phyloP scores from a whole-genome alignment of 2,888 invertebrate genomes.

The Hybos culiciformis region DNA sequence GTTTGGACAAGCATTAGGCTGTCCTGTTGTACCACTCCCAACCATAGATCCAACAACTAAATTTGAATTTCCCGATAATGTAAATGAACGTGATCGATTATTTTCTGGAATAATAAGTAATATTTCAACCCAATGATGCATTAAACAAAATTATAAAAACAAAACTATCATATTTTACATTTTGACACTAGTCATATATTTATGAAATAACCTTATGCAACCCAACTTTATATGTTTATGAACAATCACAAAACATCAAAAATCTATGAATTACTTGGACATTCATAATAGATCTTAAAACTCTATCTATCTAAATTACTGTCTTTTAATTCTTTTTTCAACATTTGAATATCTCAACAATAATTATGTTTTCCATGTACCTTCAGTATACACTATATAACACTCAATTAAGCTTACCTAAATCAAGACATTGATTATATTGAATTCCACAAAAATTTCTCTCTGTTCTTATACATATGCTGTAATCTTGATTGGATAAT shows the following conservation, averaged over 20 bases:
- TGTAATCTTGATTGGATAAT: conserved; percentile 79
- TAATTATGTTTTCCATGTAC: too few species aligned
- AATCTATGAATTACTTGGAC: background rate
- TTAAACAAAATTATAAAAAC: background rate
- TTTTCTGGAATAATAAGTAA: conserved; percentile 40
- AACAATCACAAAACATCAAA: background rate
- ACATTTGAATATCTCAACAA: too few species aligned
- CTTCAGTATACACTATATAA: background rate
- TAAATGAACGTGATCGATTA: conserved; percentile 59
- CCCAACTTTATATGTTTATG: background rate
- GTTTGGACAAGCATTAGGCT: conserved; percentile 53
- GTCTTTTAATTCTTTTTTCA: background rate
- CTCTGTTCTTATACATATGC: conserved; percentile 71
- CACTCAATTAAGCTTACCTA: conserved; percentile 36
- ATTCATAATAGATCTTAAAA: background rate
- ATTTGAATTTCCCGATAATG: conserved; percentile 64
- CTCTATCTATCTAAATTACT: background rate
- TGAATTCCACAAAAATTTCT: conserved; percentile 78
- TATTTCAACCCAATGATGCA: too few species aligned
- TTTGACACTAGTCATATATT: background rate
- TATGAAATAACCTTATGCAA: background rate
- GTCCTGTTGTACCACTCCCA: conserved; percentile 47
- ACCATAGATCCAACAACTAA: conserved; percentile 55
- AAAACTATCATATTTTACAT: too few species aligned
- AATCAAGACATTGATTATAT: conserved; percentile 60